Evolutionary conservation across 2,888 invertebrate species (phyloP).

Genomic region (Hylaea fasciaria): DNA sequence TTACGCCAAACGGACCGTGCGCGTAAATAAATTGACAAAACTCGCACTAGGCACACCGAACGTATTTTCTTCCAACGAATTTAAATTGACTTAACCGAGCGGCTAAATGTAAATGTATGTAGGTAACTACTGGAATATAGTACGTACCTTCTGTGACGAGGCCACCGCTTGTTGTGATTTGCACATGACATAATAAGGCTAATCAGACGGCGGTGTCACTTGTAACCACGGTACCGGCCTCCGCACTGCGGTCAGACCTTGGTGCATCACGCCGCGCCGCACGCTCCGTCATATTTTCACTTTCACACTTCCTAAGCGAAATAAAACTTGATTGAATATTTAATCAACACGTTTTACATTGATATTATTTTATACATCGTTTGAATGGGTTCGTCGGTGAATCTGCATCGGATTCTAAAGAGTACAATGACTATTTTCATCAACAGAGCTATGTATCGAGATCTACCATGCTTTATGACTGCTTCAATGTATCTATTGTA

Average conservation of each 20-base stretch:
- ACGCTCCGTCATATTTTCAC: slow-evolving; percentile 19
- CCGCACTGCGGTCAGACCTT: slow-evolving; percentile 23
- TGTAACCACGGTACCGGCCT: not conserved
- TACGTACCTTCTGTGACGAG: not conserved
- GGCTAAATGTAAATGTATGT: not conserved
- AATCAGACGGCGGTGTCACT: not conserved
- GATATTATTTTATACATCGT: slow-evolving; percentile 14
- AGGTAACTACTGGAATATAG: not conserved
- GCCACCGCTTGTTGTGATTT: not conserved
- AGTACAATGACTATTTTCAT: slow-evolving; percentile 15
- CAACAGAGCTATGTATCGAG: not conserved
- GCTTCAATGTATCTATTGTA: too few species aligned
- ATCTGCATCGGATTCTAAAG: not conserved
- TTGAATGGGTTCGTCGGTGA: slow-evolving; percentile 4
- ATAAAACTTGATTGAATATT: slow-evolving; percentile 5
- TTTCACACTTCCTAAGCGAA: slow-evolving; percentile 8
- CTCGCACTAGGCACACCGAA: too few species aligned
- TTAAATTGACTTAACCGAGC: too few species aligned
- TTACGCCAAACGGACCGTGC: too few species aligned
- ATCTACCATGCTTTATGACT: not conserved
- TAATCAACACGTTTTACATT: slow-evolving; percentile 1
- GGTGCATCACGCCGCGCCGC: slow-evolving; percentile 28
- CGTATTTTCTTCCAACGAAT: too few species aligned
- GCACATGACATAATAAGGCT: slow-evolving; percentile 6
- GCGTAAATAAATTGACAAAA: too few species aligned